Conservation (phyloP, 2,797 vertebrate genomes). For the Sternotherus odoratus region DNA sequence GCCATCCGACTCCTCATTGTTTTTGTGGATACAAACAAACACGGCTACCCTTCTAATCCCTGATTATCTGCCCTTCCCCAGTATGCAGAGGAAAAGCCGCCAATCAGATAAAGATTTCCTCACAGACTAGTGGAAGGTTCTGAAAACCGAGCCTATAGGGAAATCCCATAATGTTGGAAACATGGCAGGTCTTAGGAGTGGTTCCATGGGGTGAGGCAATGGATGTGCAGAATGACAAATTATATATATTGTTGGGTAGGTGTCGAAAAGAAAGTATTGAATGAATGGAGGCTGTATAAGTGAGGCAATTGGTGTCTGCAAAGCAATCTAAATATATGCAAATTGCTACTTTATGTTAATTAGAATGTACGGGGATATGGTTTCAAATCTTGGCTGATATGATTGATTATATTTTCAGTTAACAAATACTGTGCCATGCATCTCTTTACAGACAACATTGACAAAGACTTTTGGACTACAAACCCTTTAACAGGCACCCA, state of each 20-base stretch:
- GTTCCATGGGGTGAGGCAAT: not conserved
- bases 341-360: not conserved
- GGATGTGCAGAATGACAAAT: not conserved
- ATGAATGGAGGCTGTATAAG: fast-evolving
- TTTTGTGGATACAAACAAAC: no score
- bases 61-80: not conserved
- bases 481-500: constrained; percentile 87
- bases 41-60: not conserved
- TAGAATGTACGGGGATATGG: not conserved
- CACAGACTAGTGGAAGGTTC: not conserved
- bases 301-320: not conserved
- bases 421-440: not conserved
- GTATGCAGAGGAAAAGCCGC: not conserved
- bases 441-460: constrained; percentile 75
- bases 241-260: fast-evolving
- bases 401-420: not conserved
- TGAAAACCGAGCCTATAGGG: not conserved
- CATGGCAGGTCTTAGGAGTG: not conserved
- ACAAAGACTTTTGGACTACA: constrained; percentile 82
- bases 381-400: not conserved
- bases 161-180: not conserved
- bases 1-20: no score
- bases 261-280: not conserved
- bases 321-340: not conserved
- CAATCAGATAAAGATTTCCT: not conserved